Percentiles rank a stretch among this genome's conserved stretches.
phyloP scores from a whole-genome alignment of 2,888 invertebrate genomes.

The Eupithecia abbreviata region DNA sequence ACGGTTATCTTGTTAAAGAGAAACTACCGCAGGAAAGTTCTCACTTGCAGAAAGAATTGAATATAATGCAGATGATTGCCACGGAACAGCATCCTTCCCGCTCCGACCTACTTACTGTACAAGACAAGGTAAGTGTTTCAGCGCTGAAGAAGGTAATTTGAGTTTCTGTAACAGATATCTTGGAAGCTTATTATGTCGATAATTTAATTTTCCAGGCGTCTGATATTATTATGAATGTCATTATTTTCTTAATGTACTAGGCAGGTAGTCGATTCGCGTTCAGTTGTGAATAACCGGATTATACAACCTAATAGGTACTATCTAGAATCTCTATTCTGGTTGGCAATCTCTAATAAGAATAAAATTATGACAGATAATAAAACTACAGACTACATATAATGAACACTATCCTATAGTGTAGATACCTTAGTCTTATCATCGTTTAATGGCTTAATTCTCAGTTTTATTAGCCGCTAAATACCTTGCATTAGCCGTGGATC shows the following conservation, averaged over 20 bases:
- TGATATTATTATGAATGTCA: background rate
- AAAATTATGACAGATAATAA: no score
- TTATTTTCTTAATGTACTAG: background rate
- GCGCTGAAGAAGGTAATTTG: slow-evolving; percentile 24
- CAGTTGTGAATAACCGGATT: background rate
- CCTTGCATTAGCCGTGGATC: background rate
- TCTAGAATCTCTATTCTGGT: no score
- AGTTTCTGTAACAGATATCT: slow-evolving; percentile 16
- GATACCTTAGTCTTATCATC: background rate
- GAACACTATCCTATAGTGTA: no score
- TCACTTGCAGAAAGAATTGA: slow-evolving; percentile 85
- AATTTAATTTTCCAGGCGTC: slow-evolving; percentile 7
- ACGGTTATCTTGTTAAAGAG: slow-evolving; percentile 89
- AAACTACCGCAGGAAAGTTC: slow-evolving; percentile 90
- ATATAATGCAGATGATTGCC: slow-evolving; percentile 87
- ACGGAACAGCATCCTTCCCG: slow-evolving; percentile 86
- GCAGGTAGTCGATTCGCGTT: background rate
- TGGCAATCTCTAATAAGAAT: no score
- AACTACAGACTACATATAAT: no score
- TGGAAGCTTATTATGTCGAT: background rate
- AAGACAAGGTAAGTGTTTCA: slow-evolving; percentile 81
- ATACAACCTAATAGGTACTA: background rate
- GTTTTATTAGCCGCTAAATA: background rate
- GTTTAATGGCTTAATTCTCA: background rate
- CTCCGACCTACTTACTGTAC: slow-evolving; percentile 85